These are phyloP conservation scores for Capromys pilorides DNA, from an alignment of 2,797 vertebrate genomes.

Conservation along the genomic window DNA sequence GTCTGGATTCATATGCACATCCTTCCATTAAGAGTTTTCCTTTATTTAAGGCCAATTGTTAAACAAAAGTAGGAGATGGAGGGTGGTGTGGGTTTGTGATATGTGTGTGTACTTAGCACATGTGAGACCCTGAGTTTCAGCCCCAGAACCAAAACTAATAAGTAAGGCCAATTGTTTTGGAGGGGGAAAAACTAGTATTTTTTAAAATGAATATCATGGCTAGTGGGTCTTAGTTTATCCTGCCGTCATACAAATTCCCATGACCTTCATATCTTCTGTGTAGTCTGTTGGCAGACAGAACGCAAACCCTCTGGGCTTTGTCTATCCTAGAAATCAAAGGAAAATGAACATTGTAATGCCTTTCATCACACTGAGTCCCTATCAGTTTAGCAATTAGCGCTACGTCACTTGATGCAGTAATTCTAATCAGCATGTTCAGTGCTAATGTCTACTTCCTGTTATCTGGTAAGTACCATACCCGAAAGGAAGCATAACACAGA, in stretches of 20 bases:
- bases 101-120: not conserved
- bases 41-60: not conserved
- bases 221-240: not conserved
- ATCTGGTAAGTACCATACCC: not conserved
- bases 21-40: not conserved
- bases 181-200: conserved; percentile 18
- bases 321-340: not conserved
- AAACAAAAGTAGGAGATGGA: not conserved
- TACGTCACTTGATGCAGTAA: not conserved
- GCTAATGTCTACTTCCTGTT: not conserved
- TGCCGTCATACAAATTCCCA: not conserved
- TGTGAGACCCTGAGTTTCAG: not conserved
- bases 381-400: too few species aligned
- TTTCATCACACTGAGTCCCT: not conserved
- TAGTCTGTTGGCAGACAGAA: not conserved
- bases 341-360: not conserved
- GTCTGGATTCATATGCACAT: not conserved
- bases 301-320: not conserved
- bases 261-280: not conserved
- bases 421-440: not conserved
- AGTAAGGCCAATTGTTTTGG: not conserved
- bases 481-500: not conserved
- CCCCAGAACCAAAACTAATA: not conserved
- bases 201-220: conserved; percentile 19
- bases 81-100: too few species aligned